phyloP scores from a whole-genome alignment of 2,797 vertebrate species.

The Enteromius unitaeniatus region DNA sequence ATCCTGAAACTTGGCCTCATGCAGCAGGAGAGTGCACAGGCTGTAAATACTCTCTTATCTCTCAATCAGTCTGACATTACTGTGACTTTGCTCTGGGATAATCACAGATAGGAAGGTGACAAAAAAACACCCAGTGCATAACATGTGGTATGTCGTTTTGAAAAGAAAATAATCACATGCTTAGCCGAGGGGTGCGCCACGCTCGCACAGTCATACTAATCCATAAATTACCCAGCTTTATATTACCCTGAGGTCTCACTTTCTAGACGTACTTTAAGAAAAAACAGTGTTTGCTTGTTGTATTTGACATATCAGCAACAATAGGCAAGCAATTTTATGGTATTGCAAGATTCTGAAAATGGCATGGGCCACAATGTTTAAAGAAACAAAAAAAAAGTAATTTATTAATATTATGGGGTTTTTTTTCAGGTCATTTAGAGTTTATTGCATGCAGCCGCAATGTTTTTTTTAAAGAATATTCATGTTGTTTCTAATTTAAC shows the following conservation, averaged over 20 bases:
- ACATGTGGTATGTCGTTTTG: constrained; percentile 19
- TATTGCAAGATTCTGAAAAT: background rate
- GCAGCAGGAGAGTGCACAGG: constrained; percentile 48
- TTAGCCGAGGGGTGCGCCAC: constrained; percentile 15
- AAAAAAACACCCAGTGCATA: constrained; percentile 25
- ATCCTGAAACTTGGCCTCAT: constrained; percentile 9
- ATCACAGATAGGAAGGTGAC: constrained; percentile 55
- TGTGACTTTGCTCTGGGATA: constrained; percentile 64
- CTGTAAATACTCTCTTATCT: constrained; percentile 72
- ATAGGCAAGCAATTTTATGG: background rate
- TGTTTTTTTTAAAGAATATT: background rate
- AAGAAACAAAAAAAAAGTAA: background rate
- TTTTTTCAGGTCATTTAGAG: background rate
- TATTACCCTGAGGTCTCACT: constrained; percentile 18
- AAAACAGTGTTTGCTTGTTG: background rate
- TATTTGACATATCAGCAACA: background rate
- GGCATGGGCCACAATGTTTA: background rate
- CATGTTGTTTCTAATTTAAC: background rate
- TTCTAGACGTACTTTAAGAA: constrained; percentile 26
- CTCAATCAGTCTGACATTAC: constrained; percentile 63
- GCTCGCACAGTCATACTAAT: constrained; percentile 32
- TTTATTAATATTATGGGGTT: background rate
- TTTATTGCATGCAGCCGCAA: background rate
- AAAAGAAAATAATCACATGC: constrained; percentile 37
- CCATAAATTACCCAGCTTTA: constrained; percentile 22